Evolutionary conservation across 2,113 vertebrate genomes (phyloP).

Genomic region (Procavia capensis): DNA sequence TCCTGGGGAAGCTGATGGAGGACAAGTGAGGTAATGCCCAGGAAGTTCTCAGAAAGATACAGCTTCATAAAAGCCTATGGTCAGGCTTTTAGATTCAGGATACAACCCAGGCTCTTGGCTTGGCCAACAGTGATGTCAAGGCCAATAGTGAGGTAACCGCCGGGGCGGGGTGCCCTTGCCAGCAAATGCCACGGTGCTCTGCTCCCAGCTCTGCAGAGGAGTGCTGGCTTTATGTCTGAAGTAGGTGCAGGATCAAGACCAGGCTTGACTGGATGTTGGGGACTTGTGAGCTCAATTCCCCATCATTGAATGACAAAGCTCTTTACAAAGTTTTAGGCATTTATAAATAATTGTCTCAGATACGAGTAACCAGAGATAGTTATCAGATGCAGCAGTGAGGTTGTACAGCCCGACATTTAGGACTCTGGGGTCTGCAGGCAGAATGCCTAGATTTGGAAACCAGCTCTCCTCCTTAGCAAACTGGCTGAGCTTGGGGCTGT

Average conservation of each 20-base stretch:
- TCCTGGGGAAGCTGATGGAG: constrained; percentile 31
- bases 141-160: constrained; percentile 5
- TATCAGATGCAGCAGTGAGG: background rate
- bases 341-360: constrained; percentile 33
- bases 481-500: background rate
- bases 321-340: background rate
- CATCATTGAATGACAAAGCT: background rate
- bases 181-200: background rate
- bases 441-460: background rate
- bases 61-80: constrained; percentile 32
- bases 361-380: background rate
- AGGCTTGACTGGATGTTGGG: background rate
- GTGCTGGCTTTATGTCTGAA: background rate
- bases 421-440: background rate
- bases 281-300: background rate
- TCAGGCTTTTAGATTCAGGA: constrained; percentile 60
- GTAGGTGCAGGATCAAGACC: background rate
- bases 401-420: background rate
- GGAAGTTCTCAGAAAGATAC: constrained; percentile 65
- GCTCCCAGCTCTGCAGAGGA: background rate
- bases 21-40: constrained; percentile 66
- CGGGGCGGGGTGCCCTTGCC: background rate
- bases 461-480: background rate
- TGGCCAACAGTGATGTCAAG: constrained; percentile 19
- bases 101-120: constrained; percentile 47